Evolutionary conservation across 2,797 vertebrate genomes (phyloP).

Genomic region (Cyclopterus lumpus): DNA sequence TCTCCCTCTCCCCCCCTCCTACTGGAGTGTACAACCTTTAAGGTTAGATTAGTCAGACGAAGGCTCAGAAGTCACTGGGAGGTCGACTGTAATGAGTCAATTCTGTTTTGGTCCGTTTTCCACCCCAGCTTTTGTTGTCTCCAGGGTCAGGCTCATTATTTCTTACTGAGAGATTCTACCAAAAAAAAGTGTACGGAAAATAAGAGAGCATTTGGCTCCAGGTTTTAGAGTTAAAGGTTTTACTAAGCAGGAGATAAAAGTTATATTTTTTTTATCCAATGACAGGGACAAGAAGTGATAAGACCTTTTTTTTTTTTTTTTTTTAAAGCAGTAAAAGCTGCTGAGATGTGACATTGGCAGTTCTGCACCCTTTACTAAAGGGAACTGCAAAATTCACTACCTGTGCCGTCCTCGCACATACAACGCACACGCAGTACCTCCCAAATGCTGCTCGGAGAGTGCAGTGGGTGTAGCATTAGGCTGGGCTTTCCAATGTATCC

Average conservation of each 20-base stretch:
- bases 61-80: constrained; percentile 45
- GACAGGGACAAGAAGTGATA: constrained; percentile 56
- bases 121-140: constrained; percentile 26
- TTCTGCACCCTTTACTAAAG: constrained; percentile 64
- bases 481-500: constrained; percentile 74
- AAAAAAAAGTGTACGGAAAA: not conserved
- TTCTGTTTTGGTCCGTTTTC: constrained; percentile 40
- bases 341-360: constrained; percentile 66
- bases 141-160: constrained; percentile 42
- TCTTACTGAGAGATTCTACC: not conserved
- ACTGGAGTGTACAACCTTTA: constrained; percentile 49
- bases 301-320: too few relatives aligned
- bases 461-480: constrained; percentile 66
- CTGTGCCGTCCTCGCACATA: constrained; percentile 34
- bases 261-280: constrained; percentile 45
- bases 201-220: constrained; percentile 20
- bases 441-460: constrained; percentile 45
- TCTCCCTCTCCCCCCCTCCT: not conserved
- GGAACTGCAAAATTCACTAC: constrained; percentile 61
- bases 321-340: constrained; percentile 63
- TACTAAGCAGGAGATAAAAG: constrained; percentile 51
- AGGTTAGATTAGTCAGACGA: constrained; percentile 48
- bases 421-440: constrained; percentile 27
- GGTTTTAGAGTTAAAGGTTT: constrained; percentile 50
- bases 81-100: constrained; percentile 53